Conservation (phyloP, 1,140 invertebrate species). For the Saccostrea glomerata region DNA sequence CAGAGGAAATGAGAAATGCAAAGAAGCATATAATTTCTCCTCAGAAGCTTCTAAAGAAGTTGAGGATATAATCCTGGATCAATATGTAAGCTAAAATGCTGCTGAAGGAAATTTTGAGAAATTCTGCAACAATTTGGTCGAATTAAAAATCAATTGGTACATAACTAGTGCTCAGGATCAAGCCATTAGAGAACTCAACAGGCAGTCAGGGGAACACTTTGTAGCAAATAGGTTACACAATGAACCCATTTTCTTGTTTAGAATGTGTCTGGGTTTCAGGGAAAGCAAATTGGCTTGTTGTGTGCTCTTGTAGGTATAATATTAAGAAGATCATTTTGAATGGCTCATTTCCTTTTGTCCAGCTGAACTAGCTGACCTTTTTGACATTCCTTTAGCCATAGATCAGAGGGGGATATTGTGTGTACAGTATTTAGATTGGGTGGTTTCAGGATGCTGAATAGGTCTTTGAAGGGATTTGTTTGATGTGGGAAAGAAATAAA, state of each 20-base stretch:
- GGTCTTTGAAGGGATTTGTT: not conserved
- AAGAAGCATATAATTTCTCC: not conserved
- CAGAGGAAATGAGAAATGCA: not conserved
- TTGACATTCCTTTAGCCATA: not conserved
- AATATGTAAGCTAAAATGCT: not conserved
- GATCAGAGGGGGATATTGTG: not conserved
- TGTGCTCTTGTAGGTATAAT: not conserved
- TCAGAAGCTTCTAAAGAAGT: too few species aligned
- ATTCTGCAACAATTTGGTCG: not conserved
- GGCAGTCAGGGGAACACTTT: not conserved
- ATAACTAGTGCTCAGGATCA: not conserved
- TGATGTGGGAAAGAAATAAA: not conserved
- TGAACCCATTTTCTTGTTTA: slow-evolving; percentile 8
- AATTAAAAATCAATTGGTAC: not conserved
- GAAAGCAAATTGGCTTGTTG: slow-evolving; percentile 9
- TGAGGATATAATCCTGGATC: not conserved
- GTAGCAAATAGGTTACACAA: not conserved
- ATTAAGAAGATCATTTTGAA: slow-evolving; percentile 26
- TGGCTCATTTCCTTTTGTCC: slow-evolving; percentile 12
- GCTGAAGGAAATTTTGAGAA: not conserved
- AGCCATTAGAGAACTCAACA: slow-evolving; percentile 12
- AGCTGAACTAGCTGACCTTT: slow-evolving; percentile 18
- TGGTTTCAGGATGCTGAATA: slow-evolving; percentile 17
- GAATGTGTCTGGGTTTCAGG: slow-evolving; percentile 4
- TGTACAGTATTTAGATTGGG: not conserved